These are phyloP conservation scores for Heliconius aoede DNA, from an alignment of 2,888 invertebrate species.

Conservation along the genomic window DNA sequence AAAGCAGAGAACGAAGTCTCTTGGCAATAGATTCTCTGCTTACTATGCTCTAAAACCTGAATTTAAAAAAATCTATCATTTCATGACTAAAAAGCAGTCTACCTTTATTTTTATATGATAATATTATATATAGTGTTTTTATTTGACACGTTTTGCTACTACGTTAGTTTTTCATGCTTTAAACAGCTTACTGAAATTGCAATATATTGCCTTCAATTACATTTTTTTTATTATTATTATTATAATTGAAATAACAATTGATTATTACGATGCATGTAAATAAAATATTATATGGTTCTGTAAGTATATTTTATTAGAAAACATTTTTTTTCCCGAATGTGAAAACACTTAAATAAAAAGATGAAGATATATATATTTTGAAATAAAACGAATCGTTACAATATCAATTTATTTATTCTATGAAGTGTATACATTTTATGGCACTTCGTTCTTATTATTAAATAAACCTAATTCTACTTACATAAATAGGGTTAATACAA, in stretches of 20 bases:
- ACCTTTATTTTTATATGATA: neutral
- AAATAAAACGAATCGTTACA: constrained; percentile 31
- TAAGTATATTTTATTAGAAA: neutral
- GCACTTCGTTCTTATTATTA: constrained; percentile 68
- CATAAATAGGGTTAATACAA: constrained; percentile 46
- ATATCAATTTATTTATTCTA: constrained; percentile 46
- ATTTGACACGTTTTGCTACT: no score
- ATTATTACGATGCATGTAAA: neutral
- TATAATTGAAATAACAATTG: neutral
- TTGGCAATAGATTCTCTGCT: no score
- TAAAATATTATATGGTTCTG: neutral
- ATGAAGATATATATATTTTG: neutral
- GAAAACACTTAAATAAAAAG: no score
- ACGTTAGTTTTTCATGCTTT: no score
- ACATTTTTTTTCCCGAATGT: no score
- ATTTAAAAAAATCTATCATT: no score
- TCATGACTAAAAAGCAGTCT: no score
- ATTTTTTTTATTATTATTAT: neutral
- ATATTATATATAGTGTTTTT: neutral
- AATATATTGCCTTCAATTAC: neutral
- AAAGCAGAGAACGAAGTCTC: no score
- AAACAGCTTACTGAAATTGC: neutral
- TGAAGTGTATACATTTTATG: constrained; percentile 72
- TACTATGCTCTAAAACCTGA: no score
- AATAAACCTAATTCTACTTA: constrained; percentile 48